A percentile compares a stretch with the other conserved stretches of the same genome.
phyloP scores from a whole-genome alignment of 92 coral and sea anemone species.

The Paragorgia papillata region DNA sequence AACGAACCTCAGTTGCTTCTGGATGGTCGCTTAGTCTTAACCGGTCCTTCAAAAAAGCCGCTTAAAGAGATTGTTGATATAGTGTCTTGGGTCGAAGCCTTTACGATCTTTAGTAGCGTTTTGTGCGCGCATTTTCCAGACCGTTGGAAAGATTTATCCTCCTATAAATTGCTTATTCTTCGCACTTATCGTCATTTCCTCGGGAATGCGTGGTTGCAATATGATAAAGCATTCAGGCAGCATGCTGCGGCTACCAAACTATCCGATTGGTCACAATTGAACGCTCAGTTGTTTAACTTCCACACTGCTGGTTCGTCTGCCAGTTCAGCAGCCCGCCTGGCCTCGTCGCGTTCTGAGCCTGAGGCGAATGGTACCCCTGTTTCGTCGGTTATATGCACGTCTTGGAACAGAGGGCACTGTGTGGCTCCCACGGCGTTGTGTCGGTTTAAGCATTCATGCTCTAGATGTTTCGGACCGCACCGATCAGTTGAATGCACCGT shows the following conservation, averaged over 20 bases:
- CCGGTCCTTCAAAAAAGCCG: slow-evolving; percentile 5
- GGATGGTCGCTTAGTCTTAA: slow-evolving; percentile 41
- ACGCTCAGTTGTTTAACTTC: no score
- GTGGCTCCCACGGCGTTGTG: no score
- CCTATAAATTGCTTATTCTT: slow-evolving; percentile 39
- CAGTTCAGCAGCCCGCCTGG: not conserved
- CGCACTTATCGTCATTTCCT: slow-evolving; percentile 35
- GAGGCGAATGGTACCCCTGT: not conserved
- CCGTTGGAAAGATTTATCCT: slow-evolving; percentile 39
- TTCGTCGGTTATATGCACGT: slow-evolving; percentile 10
- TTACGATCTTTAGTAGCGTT: slow-evolving; percentile 21
- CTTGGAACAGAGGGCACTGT: slow-evolving; percentile 39
- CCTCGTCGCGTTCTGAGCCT: not conserved
- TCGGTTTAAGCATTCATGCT: no score
- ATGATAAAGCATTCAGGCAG: slow-evolving; percentile 50
- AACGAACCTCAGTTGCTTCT: slow-evolving; percentile 34
- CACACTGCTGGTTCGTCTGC: not conserved
- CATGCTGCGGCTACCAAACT: slow-evolving; percentile 36
- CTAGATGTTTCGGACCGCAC: no score
- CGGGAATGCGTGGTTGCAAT: slow-evolving; percentile 45
- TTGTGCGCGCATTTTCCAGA: slow-evolving; percentile 36
- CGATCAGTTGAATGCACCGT: no score
- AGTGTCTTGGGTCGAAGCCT: slow-evolving; percentile 44
- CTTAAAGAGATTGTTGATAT: not conserved
- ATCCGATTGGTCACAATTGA: slow-evolving; percentile 27